Percentiles rank a stretch among this genome's conserved stretches.
Evolutionary conservation across 1,140 invertebrate species (phyloP).

Genomic region (Melipona quadrifasciata): DNA sequence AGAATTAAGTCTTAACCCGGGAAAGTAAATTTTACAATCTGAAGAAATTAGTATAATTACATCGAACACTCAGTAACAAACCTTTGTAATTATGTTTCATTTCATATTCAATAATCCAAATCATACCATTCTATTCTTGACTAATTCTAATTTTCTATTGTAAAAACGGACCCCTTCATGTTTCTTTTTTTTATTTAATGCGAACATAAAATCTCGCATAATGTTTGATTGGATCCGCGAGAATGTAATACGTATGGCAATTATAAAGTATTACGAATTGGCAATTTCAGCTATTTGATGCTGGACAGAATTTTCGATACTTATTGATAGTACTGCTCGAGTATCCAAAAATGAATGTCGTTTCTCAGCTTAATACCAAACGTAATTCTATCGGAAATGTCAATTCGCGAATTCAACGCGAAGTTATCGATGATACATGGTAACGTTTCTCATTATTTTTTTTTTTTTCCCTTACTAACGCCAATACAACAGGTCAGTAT

Average conservation of each 20-base stretch:
- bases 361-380: constrained; percentile 3
- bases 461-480: not conserved
- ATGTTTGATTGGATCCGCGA: not conserved
- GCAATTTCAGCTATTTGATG: not conserved
- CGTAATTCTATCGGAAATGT: not conserved
- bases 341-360: constrained; percentile 10
- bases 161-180: not conserved
- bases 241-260: no score
- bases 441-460: not conserved
- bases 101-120: no score
- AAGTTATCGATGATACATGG: not conserved
- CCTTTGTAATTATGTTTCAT: no score
- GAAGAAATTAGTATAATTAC: no score
- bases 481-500: not conserved
- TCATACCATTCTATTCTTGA: no score
- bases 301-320: not conserved
- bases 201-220: not conserved
- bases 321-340: not conserved
- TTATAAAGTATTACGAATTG: not conserved
- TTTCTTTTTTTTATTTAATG: not conserved
- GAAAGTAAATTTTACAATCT: no score
- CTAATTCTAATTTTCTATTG: not conserved
- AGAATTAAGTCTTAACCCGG: no score
- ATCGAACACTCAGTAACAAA: no score
- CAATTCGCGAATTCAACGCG: not conserved